Percentiles rank a stretch among this genome's conserved stretches.
These are phyloP conservation scores for Helleia helle DNA, from an alignment of 2,888 invertebrate genomes.

Conservation along the genomic window DNA sequence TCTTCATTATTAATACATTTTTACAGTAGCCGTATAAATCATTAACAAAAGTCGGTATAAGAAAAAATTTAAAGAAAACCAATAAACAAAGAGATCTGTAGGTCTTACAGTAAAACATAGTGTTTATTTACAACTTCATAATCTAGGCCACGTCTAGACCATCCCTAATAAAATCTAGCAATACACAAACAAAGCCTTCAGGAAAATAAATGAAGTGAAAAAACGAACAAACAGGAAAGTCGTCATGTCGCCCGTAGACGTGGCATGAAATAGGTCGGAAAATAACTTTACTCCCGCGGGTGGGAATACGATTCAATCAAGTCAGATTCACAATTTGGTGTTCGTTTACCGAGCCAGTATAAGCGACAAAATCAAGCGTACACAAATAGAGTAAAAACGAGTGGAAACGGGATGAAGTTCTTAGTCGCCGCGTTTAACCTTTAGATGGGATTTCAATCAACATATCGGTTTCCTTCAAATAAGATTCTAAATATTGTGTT, in stretches of 20 bases:
- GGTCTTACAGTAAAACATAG: too few species aligned
- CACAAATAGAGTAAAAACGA: constrained; percentile 40
- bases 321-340: constrained; percentile 67
- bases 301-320: constrained; percentile 67
- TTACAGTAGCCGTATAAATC: too few species aligned
- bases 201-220: constrained; percentile 67
- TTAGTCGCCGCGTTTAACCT: constrained; percentile 39
- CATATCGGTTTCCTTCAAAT: constrained; percentile 6
- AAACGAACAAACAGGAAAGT: constrained; percentile 49
- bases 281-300: constrained; percentile 66
- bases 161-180: too few species aligned
- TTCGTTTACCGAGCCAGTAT: constrained; percentile 60
- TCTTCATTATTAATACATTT: too few species aligned
- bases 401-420: constrained; percentile 25
- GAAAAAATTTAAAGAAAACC: too few species aligned
- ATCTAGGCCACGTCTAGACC: too few species aligned
- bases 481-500: too few species aligned
- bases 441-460: constrained; percentile 26
- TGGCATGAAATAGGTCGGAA: constrained; percentile 65
- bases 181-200: constrained; percentile 26
- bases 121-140: too few species aligned
- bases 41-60: too few species aligned
- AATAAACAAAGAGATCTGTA: too few species aligned
- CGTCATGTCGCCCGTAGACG: constrained; percentile 37
- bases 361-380: constrained; percentile 44